Evolutionary conservation across 2,888 invertebrate species (phyloP).

Genomic region (Apodemia mormo): DNA sequence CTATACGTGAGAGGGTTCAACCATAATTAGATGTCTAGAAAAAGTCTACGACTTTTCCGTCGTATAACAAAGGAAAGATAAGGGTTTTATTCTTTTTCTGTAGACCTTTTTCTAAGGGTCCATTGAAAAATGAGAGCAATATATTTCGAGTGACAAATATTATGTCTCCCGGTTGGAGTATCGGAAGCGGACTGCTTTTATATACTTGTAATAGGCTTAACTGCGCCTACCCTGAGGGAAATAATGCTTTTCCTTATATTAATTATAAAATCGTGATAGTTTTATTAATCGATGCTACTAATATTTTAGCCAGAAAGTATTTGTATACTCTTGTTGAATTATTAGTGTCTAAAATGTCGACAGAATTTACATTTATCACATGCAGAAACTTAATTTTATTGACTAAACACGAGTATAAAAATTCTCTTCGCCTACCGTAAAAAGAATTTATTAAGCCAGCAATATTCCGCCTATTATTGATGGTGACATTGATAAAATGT

Average conservation of each 20-base stretch:
- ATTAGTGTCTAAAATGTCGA: too few species aligned
- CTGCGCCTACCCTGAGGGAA: not conserved
- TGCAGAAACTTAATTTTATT: too few species aligned
- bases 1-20: not conserved
- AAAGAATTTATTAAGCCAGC: too few species aligned
- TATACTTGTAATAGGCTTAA: conserved; percentile 13
- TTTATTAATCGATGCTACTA: too few species aligned
- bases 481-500: too few species aligned
- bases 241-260: not conserved
- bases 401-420: too few species aligned
- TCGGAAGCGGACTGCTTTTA: conserved; percentile 5
- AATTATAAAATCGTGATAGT: too few species aligned
- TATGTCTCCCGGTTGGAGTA: conserved; percentile 13
- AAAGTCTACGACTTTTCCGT: conserved; percentile 1
- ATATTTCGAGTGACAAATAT: conserved; percentile 16
- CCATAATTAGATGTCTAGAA: conserved; percentile 6
- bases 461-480: too few species aligned
- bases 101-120: conserved; percentile 17
- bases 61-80: conserved; percentile 9
- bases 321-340: too few species aligned
- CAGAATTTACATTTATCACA: too few species aligned
- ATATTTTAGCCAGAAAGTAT: too few species aligned
- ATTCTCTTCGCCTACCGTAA: too few species aligned
- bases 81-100: conserved; percentile 6
- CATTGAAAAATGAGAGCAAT: conserved; percentile 18